Evolutionary conservation across 2,888 invertebrate genomes (phyloP), one percentile per base, ranked within the genome.

Genomic region (Xiphydria camelus): DNA sequence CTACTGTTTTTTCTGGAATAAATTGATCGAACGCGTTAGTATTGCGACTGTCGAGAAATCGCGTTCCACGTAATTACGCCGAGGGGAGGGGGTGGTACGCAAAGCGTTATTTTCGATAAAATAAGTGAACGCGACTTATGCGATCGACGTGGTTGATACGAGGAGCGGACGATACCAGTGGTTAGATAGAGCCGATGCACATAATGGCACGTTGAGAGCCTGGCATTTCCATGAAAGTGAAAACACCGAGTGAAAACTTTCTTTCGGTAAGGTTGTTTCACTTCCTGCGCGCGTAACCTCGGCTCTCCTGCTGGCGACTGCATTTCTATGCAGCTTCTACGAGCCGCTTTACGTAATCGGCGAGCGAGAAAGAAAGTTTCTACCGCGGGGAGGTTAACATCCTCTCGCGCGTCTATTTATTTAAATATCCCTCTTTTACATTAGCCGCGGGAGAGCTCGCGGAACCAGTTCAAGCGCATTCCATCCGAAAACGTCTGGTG

Each of bases 201-300:
- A 59, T 64, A 60, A 66, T 58, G 57, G 58, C 45, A 32, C 34
- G 45, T 41, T 39, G 45, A 53, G 49, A 51, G 51, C 33, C 54
- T 59, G 59, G 64, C 59, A 70, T 74, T 74, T 74, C 66, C 69
- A 70, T 71, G 74, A 75, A 75, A 75, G 74, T 74, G 74, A 75
- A 75, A 74, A 73, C 69, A 58, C 47, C 57, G 59, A 68, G 70
- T 67, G 70, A 72, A 70, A 73, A 73, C 74, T 75, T 75, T 75
- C 74, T 75, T 75, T 73, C 73, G 66, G 60, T 55, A 60, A n/a
- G 58, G 66, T 66, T 72, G 68, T 73, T 75, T 73, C 73, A 73
- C 73, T 75, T 75, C 74, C 74, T 73, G 72, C 64, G 72, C 65
- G 68, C 72, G 70, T 73, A 73, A 74, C 69, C 59, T 72, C 64